Conservation (phyloP, 2,113 vertebrate genomes). For the Manacus vitellinus region DNA sequence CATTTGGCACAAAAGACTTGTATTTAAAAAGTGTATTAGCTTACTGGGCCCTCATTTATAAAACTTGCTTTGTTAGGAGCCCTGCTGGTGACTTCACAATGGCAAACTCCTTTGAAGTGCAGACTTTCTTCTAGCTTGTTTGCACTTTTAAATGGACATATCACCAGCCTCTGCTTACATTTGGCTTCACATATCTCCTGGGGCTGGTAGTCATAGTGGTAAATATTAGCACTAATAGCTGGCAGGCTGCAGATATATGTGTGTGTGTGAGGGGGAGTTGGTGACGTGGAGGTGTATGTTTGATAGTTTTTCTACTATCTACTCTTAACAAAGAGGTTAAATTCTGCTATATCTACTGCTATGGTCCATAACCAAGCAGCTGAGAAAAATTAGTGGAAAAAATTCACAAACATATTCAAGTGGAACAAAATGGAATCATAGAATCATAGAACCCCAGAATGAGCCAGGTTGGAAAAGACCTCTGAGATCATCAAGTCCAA, state of each 20-base stretch:
- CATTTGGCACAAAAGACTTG: constrained; percentile 43
- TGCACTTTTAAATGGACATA: constrained; percentile 36
- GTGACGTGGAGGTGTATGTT: background rate
- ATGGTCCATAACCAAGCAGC: background rate
- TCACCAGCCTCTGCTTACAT: constrained; percentile 22
- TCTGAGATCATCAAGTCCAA: too few relatives aligned
- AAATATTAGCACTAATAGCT: constrained; percentile 54
- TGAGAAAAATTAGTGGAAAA: background rate
- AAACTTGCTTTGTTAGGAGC: constrained; percentile 42
- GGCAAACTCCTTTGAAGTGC: constrained; percentile 64
- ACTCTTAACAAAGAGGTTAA: background rate
- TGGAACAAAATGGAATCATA: background rate
- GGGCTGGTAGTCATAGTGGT: background rate
- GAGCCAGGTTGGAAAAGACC: too few relatives aligned
- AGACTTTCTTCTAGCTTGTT: constrained; percentile 53
- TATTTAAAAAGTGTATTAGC: constrained; percentile 52
- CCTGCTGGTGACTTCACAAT: constrained; percentile 2
- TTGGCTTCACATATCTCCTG: background rate
- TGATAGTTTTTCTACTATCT: background rate
- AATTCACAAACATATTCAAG: background rate
- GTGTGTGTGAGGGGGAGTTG: background rate
- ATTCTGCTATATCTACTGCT: background rate
- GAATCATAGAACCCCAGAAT: too few relatives aligned
- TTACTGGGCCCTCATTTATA: constrained; percentile 63
- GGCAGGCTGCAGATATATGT: background rate